Conservation (phyloP, 2,797 vertebrate genomes). For the Darevskia nairensis region DNA sequence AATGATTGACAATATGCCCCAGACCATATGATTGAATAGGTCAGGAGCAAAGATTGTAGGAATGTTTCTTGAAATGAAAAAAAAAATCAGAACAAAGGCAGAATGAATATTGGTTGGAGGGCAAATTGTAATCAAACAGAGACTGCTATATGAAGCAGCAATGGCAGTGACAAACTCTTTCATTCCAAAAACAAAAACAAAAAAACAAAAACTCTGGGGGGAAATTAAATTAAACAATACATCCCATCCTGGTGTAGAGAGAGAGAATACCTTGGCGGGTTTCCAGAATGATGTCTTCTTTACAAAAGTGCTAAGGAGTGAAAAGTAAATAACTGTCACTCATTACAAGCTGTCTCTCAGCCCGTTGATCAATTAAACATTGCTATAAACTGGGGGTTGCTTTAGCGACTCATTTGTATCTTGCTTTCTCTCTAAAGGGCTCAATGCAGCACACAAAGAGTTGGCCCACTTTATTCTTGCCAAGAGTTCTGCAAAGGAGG, state of each 20-base stretch:
- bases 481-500: not conserved
- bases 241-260: slow-evolving; percentile 9
- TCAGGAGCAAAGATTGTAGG: slow-evolving; percentile 30
- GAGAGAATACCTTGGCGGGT: not conserved
- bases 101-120: slow-evolving; percentile 11
- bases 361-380: not conserved
- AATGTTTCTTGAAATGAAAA: slow-evolving; percentile 48
- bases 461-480: not conserved
- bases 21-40: slow-evolving; percentile 17
- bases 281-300: slow-evolving; percentile 21
- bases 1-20: slow-evolving; percentile 49
- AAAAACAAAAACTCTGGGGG: slow-evolving; percentile 5
- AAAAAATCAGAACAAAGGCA: slow-evolving; percentile 52
- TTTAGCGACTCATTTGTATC: not conserved
- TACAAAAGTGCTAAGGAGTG: not conserved
- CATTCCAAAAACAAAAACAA: not conserved
- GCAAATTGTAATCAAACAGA: slow-evolving; percentile 42
- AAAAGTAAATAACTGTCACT: not conserved
- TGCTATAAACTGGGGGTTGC: not conserved
- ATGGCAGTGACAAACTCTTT: not conserved
- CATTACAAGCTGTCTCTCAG: not conserved
- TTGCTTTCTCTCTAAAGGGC: not conserved
- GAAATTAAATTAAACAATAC: slow-evolving; percentile 18
- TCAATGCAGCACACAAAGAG: not conserved
- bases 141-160: not conserved